Conservation (phyloP, 2,888 invertebrate species). For the Neoscelio sp. region DNA sequence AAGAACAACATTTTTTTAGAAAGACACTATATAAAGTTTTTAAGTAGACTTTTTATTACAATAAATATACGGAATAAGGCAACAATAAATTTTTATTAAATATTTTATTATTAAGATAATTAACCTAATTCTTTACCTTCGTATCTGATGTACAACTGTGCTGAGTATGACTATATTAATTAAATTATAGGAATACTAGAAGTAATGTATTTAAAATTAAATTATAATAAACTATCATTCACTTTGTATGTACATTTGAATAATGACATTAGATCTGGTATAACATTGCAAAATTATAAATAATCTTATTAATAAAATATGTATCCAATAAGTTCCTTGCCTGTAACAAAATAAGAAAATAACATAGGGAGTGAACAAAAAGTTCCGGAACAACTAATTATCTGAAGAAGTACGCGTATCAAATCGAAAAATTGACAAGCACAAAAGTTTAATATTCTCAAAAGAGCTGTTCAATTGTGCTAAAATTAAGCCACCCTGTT, state of each 20-base stretch:
- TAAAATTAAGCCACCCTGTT: too few relatives aligned
- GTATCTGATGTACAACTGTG: conserved; percentile 27
- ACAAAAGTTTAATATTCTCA: too few relatives aligned
- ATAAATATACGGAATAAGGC: not conserved
- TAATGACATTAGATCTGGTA: too few relatives aligned
- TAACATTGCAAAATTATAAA: too few relatives aligned
- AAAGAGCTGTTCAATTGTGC: too few relatives aligned
- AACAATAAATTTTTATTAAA: conserved; percentile 18
- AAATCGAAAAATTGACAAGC: too few relatives aligned
- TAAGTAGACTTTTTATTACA: conserved; percentile 19
- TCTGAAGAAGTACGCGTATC: too few relatives aligned
- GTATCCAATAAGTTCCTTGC: too few relatives aligned
- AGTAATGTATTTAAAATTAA: not conserved
- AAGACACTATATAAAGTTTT: conserved; percentile 16
- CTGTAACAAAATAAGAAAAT: too few relatives aligned
- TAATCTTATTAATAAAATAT: too few relatives aligned
- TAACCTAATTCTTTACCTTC: conserved; percentile 31
- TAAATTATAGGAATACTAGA: conserved; percentile 33
- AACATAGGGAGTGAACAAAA: too few relatives aligned
- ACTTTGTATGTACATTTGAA: not conserved
- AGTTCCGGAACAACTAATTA: too few relatives aligned
- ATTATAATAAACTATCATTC: not conserved
- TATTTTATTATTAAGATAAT: conserved; percentile 35
- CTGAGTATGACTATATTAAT: conserved; percentile 33
- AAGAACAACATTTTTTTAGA: conserved; percentile 8